A percentile compares a stretch with the other conserved stretches of the same genome.
These are phyloP conservation scores for Ascaphus truei DNA, from an alignment of 2,113 vertebrate genomes.

Conservation along the genomic window DNA sequence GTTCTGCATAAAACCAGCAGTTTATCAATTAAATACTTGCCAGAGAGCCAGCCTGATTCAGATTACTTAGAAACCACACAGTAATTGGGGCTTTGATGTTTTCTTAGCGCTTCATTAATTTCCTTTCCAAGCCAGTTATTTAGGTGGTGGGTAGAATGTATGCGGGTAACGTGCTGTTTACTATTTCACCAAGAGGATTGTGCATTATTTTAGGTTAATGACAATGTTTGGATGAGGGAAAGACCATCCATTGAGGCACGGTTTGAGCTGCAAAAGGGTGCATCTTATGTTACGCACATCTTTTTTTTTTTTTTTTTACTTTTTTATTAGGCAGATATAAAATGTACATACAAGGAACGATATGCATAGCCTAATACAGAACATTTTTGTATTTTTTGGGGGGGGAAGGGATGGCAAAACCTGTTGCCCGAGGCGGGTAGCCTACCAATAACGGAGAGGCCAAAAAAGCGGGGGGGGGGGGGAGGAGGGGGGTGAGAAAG, in stretches of 20 bases:
- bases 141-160: background rate
- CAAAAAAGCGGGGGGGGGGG: too few relatives aligned
- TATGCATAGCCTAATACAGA: too few relatives aligned
- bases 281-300: background rate
- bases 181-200: background rate
- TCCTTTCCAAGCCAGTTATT: conserved; percentile 12
- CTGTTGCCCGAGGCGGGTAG: too few relatives aligned
- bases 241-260: background rate
- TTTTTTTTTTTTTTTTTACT: too few relatives aligned
- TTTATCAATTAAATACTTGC: conserved; percentile 9
- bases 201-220: background rate
- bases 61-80: conserved; percentile 34
- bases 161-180: background rate
- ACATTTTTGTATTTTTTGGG: too few relatives aligned
- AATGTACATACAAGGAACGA: too few relatives aligned
- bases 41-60: conserved; percentile 7
- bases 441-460: too few relatives aligned
- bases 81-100: conserved; percentile 27
- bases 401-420: too few relatives aligned
- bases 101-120: conserved; percentile 14
- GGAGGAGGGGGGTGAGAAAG: too few relatives aligned
- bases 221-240: background rate
- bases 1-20: background rate
- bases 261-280: background rate
- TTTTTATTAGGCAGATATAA: too few relatives aligned